These are phyloP conservation scores for Arion vulgaris DNA, from an alignment of 1,140 invertebrate genomes.

Conservation along the genomic window DNA sequence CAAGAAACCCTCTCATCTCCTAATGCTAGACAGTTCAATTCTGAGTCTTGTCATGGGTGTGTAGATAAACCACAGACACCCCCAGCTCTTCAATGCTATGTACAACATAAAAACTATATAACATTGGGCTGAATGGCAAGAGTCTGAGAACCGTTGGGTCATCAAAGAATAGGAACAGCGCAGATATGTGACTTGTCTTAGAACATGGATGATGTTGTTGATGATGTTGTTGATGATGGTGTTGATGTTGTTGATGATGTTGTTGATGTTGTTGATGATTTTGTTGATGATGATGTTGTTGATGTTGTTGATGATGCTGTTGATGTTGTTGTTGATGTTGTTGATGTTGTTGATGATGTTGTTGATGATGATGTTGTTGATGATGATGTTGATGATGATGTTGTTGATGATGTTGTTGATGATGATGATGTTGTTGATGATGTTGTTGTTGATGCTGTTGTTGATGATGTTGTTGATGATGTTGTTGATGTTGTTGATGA, in stretches of 20 bases:
- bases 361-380: constrained; percentile 33
- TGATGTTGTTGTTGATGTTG: constrained; percentile 21
- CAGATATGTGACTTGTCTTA: no score
- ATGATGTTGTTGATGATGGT: not conserved
- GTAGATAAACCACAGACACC: no score
- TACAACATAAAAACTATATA: no score
- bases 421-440: constrained; percentile 27
- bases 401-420: not conserved
- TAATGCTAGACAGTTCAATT: no score
- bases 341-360: constrained; percentile 18
- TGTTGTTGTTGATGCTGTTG: no score
- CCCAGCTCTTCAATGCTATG: no score
- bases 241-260: constrained; percentile 10
- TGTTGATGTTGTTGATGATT: not conserved
- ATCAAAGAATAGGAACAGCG: no score
- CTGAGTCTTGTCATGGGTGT: no score
- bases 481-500: not conserved
- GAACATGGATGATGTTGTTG: constrained; percentile 20
- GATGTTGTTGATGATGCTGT: constrained; percentile 9
- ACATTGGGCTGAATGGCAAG: no score
- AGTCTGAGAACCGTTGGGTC: no score
- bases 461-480: no score
- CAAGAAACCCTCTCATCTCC: no score
- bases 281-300: not conserved
- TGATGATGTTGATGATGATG: constrained; percentile 28